Conservation (phyloP, 2,113 vertebrate species). For the Hoplias malabaricus region DNA sequence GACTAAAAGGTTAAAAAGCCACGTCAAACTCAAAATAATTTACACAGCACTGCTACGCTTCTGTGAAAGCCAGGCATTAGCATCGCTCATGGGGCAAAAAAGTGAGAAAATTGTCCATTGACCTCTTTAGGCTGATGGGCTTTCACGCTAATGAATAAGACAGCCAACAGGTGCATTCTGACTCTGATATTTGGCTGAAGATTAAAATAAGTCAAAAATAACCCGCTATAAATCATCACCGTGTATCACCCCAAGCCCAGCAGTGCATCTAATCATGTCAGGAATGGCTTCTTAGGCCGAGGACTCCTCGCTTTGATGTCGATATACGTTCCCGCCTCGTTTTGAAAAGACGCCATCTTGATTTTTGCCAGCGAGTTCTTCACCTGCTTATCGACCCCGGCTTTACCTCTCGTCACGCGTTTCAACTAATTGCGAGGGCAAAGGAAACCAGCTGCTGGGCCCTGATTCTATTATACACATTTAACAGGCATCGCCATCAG, state of each 20-base stretch:
- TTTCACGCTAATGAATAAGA: not conserved
- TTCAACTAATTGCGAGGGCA: conserved; percentile 20
- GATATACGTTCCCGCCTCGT: too few relatives aligned
- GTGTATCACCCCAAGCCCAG: not conserved
- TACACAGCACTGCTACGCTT: not conserved
- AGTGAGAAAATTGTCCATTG: not conserved
- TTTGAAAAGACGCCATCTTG: conserved; percentile 24
- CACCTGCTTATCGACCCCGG: not conserved
- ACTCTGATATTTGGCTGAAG: not conserved
- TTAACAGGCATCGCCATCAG: conserved; percentile 42
- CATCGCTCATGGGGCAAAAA: not conserved
- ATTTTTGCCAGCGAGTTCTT: not conserved
- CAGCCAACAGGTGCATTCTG: not conserved
- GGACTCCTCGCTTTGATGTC: not conserved
- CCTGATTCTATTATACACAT: conserved; percentile 36
- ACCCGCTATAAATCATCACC: not conserved
- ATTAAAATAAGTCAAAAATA: not conserved
- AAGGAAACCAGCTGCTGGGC: conserved; percentile 43
- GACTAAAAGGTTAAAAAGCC: not conserved
- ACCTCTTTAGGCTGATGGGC: not conserved
- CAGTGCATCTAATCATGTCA: not conserved
- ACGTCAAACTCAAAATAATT: not conserved
- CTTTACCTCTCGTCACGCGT: conserved; percentile 15
- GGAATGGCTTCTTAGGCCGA: not conserved
- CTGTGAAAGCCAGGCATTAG: not conserved